Evolutionary conservation across 2,797 vertebrate species (phyloP).

Genomic region (Vireo griseus): DNA sequence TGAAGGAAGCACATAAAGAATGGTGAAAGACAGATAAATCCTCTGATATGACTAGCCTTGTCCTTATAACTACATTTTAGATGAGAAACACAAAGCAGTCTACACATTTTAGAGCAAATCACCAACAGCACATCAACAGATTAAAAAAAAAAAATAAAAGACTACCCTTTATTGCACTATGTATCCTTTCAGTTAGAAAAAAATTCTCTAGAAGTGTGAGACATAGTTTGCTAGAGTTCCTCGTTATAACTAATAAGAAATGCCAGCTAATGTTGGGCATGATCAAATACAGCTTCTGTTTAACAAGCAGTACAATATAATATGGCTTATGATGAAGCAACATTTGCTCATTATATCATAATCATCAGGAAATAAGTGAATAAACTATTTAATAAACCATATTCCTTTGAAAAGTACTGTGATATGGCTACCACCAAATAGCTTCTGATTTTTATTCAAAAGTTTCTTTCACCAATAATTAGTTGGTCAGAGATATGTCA

Average conservation of each 20-base stretch:
- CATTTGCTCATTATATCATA: neutral
- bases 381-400: slow-evolving; percentile 76
- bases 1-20: neutral
- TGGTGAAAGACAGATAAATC: slow-evolving; percentile 4
- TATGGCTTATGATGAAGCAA: neutral
- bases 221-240: neutral
- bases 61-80: neutral
- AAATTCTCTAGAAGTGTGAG: neutral
- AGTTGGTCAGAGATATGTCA: slow-evolving; percentile 73
- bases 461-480: slow-evolving; percentile 77
- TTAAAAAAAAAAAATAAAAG: neutral
- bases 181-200: neutral
- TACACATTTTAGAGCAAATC: neutral
- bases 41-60: neutral
- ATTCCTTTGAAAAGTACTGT: slow-evolving; percentile 53
- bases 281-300: neutral
- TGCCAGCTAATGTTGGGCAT: neutral
- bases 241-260: neutral
- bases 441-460: slow-evolving; percentile 84
- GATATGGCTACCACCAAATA: slow-evolving; percentile 72
- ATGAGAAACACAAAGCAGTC: slow-evolving; percentile 6
- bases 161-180: neutral
- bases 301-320: slow-evolving; percentile 2
- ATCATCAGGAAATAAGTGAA: slow-evolving; percentile 73
- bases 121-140: neutral